Conservation (phyloP, 2,888 invertebrate genomes). For the Isotomurus palustris region DNA sequence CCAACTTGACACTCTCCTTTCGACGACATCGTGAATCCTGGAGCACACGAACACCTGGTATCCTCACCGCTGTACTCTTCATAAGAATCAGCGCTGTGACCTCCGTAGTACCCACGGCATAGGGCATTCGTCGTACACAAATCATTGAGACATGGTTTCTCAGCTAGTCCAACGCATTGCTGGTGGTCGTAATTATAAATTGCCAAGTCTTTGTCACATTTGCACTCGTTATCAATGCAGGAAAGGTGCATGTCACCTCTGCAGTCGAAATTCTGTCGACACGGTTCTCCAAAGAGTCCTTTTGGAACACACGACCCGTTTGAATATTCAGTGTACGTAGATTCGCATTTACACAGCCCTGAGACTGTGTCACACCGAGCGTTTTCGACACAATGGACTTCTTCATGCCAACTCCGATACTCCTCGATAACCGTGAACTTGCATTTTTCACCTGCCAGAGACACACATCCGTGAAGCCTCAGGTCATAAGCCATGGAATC, state of each 20-base stretch:
- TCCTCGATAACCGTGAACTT: conserved; percentile 23
- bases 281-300: conserved; percentile 11
- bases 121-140: conserved; percentile 19
- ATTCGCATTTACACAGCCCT: conserved; percentile 22
- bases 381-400: conserved; percentile 19
- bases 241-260: conserved; percentile 12
- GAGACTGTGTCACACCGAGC: conserved; percentile 15
- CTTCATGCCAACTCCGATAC: conserved; percentile 23
- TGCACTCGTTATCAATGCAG: conserved; percentile 16
- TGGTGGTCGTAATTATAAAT: conserved; percentile 5
- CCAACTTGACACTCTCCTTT: conserved; percentile 12
- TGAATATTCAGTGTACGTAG: conserved; percentile 17
- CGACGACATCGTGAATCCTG: conserved; percentile 2
- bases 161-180: conserved; percentile 22
- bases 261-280: conserved; percentile 17
- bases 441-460: conserved; percentile 23
- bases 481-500: conserved; percentile 23
- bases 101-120: conserved; percentile 16
- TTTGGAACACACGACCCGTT: conserved; percentile 27
- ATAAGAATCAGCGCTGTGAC: background rate
- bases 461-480: conserved; percentile 8
- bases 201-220: conserved; percentile 17
- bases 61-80: conserved; percentile 3
- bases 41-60: conserved; percentile 5
- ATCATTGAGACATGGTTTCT: conserved; percentile 25